These are phyloP conservation scores for Mesaphorura yosii DNA, from an alignment of 1,140 invertebrate species.

Conservation along the genomic window DNA sequence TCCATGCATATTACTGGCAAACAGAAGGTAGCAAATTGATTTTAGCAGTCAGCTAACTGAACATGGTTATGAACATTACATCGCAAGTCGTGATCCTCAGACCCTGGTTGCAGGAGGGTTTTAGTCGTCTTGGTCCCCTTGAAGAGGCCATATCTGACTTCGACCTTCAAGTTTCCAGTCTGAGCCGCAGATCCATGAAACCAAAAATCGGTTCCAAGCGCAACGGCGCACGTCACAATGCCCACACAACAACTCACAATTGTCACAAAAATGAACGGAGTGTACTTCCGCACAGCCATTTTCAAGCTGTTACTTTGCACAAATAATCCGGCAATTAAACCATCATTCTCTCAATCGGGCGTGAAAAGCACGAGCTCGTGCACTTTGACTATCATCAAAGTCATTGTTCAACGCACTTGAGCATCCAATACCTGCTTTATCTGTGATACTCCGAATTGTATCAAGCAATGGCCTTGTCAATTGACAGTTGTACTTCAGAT, in stretches of 20 bases:
- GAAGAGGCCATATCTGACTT: slow-evolving; percentile 10
- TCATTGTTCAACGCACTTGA: too few species aligned
- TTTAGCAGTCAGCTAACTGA: neutral
- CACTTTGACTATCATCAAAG: too few species aligned
- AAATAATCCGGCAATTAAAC: too few species aligned
- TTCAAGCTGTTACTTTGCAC: too few species aligned
- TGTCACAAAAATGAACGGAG: slow-evolving; percentile 4
- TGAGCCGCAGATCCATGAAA: neutral
- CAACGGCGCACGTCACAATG: slow-evolving; percentile 2
- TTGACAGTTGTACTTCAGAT: too few species aligned
- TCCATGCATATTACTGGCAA: neutral
- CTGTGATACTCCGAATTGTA: too few species aligned
- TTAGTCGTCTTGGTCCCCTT: neutral
- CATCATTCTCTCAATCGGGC: too few species aligned
- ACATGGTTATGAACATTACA: neutral
- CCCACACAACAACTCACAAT: neutral
- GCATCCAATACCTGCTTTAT: too few species aligned
- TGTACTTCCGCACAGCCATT: slow-evolving; percentile 10
- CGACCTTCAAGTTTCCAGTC: neutral
- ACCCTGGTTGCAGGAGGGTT: neutral
- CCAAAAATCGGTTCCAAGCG: slow-evolving; percentile 5
- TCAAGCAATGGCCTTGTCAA: too few species aligned
- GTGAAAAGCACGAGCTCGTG: too few species aligned
- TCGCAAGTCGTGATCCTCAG: neutral
- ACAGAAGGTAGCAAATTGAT: neutral